Conservation (phyloP, 2,888 invertebrate genomes). For the Phyllotreta cruciferae region DNA sequence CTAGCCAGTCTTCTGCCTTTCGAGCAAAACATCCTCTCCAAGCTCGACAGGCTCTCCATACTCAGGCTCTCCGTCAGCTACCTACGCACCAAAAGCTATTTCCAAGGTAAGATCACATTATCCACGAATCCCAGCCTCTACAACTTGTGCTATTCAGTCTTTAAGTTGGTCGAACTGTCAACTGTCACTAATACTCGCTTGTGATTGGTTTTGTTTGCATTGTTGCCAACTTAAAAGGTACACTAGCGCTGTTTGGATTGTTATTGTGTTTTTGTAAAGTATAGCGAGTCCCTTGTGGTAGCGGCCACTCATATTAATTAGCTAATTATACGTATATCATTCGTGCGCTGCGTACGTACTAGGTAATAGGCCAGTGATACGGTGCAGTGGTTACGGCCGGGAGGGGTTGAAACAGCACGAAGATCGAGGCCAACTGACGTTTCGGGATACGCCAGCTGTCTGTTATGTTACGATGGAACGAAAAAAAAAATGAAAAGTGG, state of each 20-base stretch:
- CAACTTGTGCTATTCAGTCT: too few species aligned
- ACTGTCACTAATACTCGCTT: too few species aligned
- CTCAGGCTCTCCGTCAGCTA: slow-evolving; percentile 97
- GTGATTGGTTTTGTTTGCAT: too few species aligned
- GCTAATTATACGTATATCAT: slow-evolving; percentile 10
- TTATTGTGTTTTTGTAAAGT: not conserved
- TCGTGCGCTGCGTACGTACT: too few species aligned
- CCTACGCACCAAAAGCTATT: slow-evolving; percentile 98
- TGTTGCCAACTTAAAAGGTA: too few species aligned
- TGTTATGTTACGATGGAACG: too few species aligned
- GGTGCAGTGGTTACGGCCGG: too few species aligned
- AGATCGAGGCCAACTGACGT: too few species aligned
- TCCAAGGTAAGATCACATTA: slow-evolving; percentile 79
- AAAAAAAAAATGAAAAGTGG: slow-evolving; percentile 17
- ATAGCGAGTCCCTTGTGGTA: slow-evolving; percentile 24
- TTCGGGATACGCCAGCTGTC: too few species aligned
- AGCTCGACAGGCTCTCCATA: slow-evolving; percentile 97
- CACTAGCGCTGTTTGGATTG: not conserved
- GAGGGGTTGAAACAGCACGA: too few species aligned
- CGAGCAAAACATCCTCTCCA: slow-evolving; percentile 97
- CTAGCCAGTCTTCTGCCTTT: slow-evolving; percentile 93
- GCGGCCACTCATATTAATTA: slow-evolving; percentile 48
- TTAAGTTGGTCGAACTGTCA: not conserved
- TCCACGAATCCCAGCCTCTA: not conserved
- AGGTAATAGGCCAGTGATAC: too few species aligned